Base-by-base conservation (phyloP, 1,140 invertebrate genomes). In the Leucophenga varia region DNA sequence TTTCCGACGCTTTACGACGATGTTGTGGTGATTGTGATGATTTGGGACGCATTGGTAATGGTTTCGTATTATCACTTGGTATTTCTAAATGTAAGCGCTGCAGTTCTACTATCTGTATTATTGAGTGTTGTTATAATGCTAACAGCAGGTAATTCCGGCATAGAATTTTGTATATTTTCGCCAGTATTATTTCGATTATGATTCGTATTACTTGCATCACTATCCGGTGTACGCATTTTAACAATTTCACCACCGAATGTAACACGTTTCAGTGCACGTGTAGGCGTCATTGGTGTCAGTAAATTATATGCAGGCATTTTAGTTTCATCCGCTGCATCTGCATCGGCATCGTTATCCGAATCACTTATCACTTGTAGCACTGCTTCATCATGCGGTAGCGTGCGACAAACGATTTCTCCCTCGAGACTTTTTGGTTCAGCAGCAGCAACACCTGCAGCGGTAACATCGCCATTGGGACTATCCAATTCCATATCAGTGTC, bases 231-330 rank as follows among this genome's bases (percentile, higher is more conserved):
- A 39, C 88, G 78, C 59, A 91, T 79, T 77, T 91, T 90, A 0
- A 91, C 84, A 37, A 88, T 81, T 77, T 90, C 89, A 7, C 89
- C 89, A 1, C 89, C 89, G 60, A 91, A 91, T 20, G 87, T 82
- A 1, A 91, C 89, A 57, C 86, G 81, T 64, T 84, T 81, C 0
- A 79, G 72, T 1, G 76, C 77, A 16, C 75, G 61, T 8, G 80
- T 76, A 0, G 79, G 78, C 16, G 79, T 57, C 22, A 44, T 36
- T 20, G 70, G 30, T 21, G 51, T 53, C 19, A 54, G 35, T 3
- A 52, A 16, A 20, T 36, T 51, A 4, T 45, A 51, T n/a, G n/a
- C n/a, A 25, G 22, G 22, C 5, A 25, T 10, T 9, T 13, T 13
- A 13, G 17, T 28, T 7, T 42, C 22, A 22, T 4, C 0, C 49